These are phyloP conservation scores for Morus bassanus DNA, from an alignment of 2,797 vertebrate species.

Conservation along the genomic window DNA sequence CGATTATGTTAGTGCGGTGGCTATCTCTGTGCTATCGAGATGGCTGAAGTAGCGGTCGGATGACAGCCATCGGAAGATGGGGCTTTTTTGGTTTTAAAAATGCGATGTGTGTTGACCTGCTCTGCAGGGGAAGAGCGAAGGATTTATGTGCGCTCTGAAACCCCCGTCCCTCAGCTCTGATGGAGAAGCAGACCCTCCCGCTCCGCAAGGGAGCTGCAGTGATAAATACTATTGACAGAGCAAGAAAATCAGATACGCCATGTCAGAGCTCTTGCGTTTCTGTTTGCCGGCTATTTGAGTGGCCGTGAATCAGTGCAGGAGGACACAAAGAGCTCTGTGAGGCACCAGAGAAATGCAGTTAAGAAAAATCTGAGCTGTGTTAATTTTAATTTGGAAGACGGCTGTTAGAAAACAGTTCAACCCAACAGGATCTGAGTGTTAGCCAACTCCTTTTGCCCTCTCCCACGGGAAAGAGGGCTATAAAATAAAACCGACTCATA, in stretches of 20 bases:
- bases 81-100: not conserved
- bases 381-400: slow-evolving; percentile 26
- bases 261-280: not conserved
- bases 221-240: slow-evolving; percentile 16
- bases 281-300: not conserved
- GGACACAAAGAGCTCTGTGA: slow-evolving; percentile 35
- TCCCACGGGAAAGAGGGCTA: slow-evolving; percentile 41
- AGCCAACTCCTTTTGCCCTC: slow-evolving; percentile 22
- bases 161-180: not conserved
- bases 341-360: not conserved
- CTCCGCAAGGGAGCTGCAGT: not conserved
- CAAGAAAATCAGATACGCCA: not conserved
- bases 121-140: not conserved
- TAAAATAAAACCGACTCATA: slow-evolving; percentile 36
- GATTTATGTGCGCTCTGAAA: not conserved
- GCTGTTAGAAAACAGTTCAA: slow-evolving; percentile 6
- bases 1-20: accelerated
- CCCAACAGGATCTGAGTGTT: slow-evolving; percentile 12
- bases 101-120: not conserved
- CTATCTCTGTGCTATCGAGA: not conserved
- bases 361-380: not conserved
- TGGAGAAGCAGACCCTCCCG: not conserved
- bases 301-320: slow-evolving; percentile 22
- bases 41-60: not conserved
- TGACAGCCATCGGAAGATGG: not conserved